A percentile compares a stretch with the other conserved stretches of the same genome.
Conservation (phyloP, 1,140 invertebrate species). For the Hirudo medicinalis region DNA sequence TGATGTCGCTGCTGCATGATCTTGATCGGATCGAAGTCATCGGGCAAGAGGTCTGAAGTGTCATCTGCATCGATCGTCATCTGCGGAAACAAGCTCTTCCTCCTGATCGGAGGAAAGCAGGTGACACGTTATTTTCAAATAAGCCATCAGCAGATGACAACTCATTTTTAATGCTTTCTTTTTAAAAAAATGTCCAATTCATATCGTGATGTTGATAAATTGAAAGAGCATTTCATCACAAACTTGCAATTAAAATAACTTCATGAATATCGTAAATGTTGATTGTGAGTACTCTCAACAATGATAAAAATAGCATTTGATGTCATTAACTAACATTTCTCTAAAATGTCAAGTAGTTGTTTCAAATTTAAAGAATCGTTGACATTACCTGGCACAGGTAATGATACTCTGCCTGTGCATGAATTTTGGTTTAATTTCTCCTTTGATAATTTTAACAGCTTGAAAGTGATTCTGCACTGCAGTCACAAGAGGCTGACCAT, state of each 20-base stretch:
- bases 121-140: not conserved
- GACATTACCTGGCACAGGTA: constrained; percentile 39
- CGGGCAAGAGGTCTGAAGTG: not conserved
- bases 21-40: not conserved
- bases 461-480: constrained; percentile 76
- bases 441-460: constrained; percentile 61
- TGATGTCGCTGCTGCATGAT: not conserved
- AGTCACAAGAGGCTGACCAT: constrained; percentile 64
- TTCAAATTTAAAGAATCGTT: too few species aligned
- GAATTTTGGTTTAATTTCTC: constrained; percentile 54
- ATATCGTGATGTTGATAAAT: too few species aligned
- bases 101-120: constrained; percentile 8
- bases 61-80: not conserved
- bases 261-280: too few species aligned
- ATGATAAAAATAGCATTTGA: too few species aligned
- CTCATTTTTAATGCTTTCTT: too few species aligned
- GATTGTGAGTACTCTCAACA: too few species aligned
- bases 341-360: too few species aligned
- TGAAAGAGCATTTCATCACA: too few species aligned
- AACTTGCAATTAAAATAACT: too few species aligned
- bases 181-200: too few species aligned
- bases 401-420: constrained; percentile 70
- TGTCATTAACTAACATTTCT: too few species aligned
- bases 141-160: too few species aligned
- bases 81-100: constrained; percentile 9